Evolutionary conservation across 92 coral and sea anemone genomes (phyloP), one percentile per base, ranked within the genome.

Genomic region (Phenganax marumi): DNA sequence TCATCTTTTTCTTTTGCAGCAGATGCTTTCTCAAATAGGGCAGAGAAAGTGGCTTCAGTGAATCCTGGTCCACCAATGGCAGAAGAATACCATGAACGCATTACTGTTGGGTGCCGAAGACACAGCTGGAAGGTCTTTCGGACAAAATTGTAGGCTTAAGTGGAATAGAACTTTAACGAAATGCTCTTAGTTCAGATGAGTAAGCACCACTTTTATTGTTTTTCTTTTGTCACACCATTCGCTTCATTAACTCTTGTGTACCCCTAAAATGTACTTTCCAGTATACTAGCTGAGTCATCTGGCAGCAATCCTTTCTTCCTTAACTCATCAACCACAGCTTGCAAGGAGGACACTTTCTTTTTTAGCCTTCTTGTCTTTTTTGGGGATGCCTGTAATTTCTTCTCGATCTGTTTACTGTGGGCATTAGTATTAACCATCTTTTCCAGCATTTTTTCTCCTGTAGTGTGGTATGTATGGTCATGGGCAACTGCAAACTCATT

Each of bases 81-180:
- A 50, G 68, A 11, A 10, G 17, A 13, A 51, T 76, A 76, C 81
- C 81, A 76, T 54, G 71, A 11, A 3, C 81, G 65, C 11, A 76
- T 61, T 47, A 50, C 62, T 12, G 71, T 13, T 56, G 65, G 68
- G 56, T 76, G 81, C 18, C 69, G 70, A 2, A 76, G 50, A 6
- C 71, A 33, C 53, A 76, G 83, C 22, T 78, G 25, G 56, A 78
- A 78, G 17, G 70, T 57, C 25, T 53, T 55, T 46, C 83, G 70
- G 50, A 78, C 83, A 78, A 19, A 78, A 21, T 78, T 78, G 50
- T 78, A 78, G 2, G 80, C 80, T 46, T 75, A 51, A 25, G 83
- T 78, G 43, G 80, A 75, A 75, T 75, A 75, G 55, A 75, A 78
- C 54, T 78, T 55, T 55, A 78, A 66, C 49, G 83, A 60, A 78